A percentile compares a stretch with the other conserved stretches of the same genome.
These are phyloP conservation scores for Spizella passerina DNA, from an alignment of 2,797 vertebrate species.

Conservation along the genomic window DNA sequence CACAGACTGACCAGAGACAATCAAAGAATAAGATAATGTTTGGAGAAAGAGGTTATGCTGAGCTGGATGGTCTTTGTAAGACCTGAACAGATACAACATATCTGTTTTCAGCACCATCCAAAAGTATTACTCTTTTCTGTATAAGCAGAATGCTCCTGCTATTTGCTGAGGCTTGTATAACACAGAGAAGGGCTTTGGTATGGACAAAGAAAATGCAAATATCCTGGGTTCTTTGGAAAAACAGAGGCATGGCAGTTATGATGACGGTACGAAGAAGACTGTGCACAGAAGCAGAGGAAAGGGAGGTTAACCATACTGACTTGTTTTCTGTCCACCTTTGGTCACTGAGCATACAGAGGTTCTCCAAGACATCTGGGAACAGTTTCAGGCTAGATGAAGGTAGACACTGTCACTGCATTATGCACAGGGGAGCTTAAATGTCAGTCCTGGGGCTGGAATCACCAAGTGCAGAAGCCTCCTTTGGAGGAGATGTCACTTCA, in stretches of 20 bases:
- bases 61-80: not conserved
- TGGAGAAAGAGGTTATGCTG: not conserved
- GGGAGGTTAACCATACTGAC: not conserved
- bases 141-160: not conserved
- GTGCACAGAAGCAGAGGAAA: not conserved
- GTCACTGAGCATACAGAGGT: not conserved
- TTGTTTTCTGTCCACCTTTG: not conserved
- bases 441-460: not conserved
- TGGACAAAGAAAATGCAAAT: not conserved
- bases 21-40: not conserved
- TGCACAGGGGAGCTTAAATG: fast-evolving
- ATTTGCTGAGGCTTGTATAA: not conserved
- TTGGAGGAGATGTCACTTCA: not conserved
- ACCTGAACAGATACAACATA: fast-evolving
- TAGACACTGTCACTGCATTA: not conserved
- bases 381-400: not conserved
- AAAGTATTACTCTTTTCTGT: not conserved
- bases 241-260: not conserved
- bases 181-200: not conserved
- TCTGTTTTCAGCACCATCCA: not conserved
- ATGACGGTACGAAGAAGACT: not conserved
- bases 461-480: not conserved
- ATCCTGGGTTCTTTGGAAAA: not conserved
- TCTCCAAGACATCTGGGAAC: not conserved
- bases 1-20: not conserved